Percentiles rank a stretch among this genome's conserved stretches.
Conservation (phyloP, 1,140 invertebrate species). For the Armadillidium nasatum region DNA sequence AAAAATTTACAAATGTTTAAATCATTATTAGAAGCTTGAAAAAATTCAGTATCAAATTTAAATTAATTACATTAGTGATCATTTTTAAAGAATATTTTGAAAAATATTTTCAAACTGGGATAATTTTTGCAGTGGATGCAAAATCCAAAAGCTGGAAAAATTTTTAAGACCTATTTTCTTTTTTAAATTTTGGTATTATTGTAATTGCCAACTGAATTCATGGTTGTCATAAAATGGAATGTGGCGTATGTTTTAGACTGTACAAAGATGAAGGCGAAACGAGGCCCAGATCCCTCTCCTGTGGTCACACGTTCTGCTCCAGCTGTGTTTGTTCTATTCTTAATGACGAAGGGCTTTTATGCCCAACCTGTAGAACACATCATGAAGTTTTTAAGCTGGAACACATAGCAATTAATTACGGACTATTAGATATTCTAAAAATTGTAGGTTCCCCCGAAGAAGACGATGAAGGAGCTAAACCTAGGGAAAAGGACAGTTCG, state of each 20-base stretch:
- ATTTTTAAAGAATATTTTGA: no score
- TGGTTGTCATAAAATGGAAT: slow-evolving; percentile 14
- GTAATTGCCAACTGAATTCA: no score
- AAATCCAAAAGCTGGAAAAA: no score
- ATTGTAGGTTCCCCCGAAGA: slow-evolving; percentile 23
- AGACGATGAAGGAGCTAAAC: slow-evolving; percentile 3
- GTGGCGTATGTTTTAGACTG: slow-evolving; percentile 27
- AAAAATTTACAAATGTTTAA: no score
- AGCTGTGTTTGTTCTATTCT: slow-evolving; percentile 17
- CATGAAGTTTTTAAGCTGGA: slow-evolving; percentile 20
- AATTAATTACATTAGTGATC: no score
- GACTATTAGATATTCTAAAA: slow-evolving; percentile 28
- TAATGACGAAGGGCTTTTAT: slow-evolving; percentile 16
- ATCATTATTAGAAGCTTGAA: no score
- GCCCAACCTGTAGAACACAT: slow-evolving; percentile 25
- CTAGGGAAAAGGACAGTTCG: slow-evolving; percentile 18
- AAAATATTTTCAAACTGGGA: no score
- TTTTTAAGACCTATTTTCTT: no score
- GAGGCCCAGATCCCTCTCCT: slow-evolving; percentile 21
- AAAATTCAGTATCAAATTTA: no score
- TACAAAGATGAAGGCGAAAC: slow-evolving; percentile 23
- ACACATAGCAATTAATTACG: slow-evolving; percentile 27
- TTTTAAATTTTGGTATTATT: no score
- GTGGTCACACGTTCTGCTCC: slow-evolving; percentile 27
- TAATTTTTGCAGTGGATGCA: no score